Evolutionary conservation across 2,113 vertebrate genomes (phyloP).

Genomic region (Cyprinodon variegatus): DNA sequence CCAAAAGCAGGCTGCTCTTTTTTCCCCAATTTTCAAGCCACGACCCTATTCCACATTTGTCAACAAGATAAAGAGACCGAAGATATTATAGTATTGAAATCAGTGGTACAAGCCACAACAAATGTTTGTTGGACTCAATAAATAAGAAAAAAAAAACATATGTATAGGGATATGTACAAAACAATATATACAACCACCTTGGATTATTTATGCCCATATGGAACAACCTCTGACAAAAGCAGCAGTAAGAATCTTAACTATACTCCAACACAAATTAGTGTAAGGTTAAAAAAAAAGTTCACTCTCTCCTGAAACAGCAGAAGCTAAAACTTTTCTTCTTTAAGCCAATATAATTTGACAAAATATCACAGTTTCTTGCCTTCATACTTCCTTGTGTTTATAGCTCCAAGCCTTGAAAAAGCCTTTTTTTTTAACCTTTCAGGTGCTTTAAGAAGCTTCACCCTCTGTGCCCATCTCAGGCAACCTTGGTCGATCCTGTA

Average conservation of each 20-base stretch:
- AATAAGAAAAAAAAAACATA: neutral
- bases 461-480: conserved; percentile 54
- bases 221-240: conserved; percentile 7
- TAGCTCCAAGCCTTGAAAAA: conserved; percentile 40
- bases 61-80: neutral
- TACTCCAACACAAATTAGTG: neutral
- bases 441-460: conserved; percentile 64
- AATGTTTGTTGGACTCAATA: neutral
- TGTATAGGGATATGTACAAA: neutral
- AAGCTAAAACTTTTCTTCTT: conserved; percentile 22
- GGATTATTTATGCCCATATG: conserved; percentile 10
- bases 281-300: conserved; percentile 26
- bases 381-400: conserved; percentile 38
- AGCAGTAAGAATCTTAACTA: conserved; percentile 15
- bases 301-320: conserved; percentile 24
- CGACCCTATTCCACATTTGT: neutral
- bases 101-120: too few relatives aligned
- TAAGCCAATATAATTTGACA: conserved; percentile 29
- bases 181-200: conserved; percentile 7
- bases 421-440: conserved; percentile 60
- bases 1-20: too few relatives aligned
- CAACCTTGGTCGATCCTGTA: conserved; percentile 72
- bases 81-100: neutral
- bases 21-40: too few relatives aligned
- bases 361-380: conserved; percentile 40